Conservation (phyloP, 2,113 vertebrate genomes). For the Stictonetta naevosa region DNA sequence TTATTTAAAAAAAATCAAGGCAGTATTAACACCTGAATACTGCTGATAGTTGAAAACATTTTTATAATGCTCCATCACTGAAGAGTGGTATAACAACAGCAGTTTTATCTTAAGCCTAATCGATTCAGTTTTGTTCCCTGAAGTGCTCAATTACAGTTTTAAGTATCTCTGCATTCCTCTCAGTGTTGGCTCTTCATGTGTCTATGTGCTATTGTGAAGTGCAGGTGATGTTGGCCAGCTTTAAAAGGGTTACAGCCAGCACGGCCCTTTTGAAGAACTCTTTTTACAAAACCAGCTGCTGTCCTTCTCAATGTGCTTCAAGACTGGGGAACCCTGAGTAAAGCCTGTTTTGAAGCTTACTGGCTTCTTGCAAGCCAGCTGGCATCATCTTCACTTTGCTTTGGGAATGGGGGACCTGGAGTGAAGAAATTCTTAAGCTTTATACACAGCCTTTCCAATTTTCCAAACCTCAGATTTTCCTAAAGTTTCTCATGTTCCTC, state of each 20-base stretch:
- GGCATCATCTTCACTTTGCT: background rate
- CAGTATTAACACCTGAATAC: background rate
- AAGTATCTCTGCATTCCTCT: background rate
- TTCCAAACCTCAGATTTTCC: slow-evolving; percentile 30
- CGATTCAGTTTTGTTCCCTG: background rate
- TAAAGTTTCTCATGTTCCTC: slow-evolving; percentile 3
- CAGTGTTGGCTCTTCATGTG: background rate
- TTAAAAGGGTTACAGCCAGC: background rate
- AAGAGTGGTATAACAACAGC: background rate
- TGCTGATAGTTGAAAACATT: background rate
- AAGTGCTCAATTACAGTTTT: background rate
- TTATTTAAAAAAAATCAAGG: background rate
- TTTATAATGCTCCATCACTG: background rate
- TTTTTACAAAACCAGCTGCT: background rate
- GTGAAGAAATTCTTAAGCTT: background rate
- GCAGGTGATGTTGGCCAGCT: background rate
- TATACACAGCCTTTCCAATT: background rate
- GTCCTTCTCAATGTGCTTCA: background rate
- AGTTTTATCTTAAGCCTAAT: background rate
- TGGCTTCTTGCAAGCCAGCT: background rate
- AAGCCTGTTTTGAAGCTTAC: background rate
- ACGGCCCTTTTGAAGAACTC: background rate
- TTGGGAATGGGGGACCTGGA: background rate
- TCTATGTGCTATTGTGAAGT: background rate
- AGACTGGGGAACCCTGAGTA: background rate